A percentile compares a stretch with the other conserved stretches of the same genome.
These are phyloP conservation scores for Phoeniculus purpureus DNA, from an alignment of 2,797 vertebrate genomes.

Conservation along the genomic window DNA sequence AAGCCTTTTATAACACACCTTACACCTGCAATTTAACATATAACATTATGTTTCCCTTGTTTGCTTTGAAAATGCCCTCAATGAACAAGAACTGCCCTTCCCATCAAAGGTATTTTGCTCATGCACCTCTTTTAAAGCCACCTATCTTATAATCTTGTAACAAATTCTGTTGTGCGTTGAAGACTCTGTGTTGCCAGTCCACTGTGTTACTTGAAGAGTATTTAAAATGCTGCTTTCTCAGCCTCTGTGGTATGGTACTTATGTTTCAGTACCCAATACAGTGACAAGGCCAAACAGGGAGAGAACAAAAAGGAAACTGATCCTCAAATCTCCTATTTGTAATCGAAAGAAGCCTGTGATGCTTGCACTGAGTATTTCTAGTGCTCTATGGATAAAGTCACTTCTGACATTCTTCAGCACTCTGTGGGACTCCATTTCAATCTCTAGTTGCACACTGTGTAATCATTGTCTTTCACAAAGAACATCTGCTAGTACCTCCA, in stretches of 20 bases:
- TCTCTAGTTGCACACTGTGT: conserved; percentile 50
- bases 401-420: conserved; percentile 4
- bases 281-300: neutral
- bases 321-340: neutral
- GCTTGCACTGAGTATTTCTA: conserved; percentile 6
- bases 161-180: neutral
- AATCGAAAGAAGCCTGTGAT: neutral
- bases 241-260: neutral
- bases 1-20: neutral
- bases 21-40: neutral
- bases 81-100: neutral
- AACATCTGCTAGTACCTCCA: conserved; percentile 63
- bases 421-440: conserved; percentile 52
- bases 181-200: neutral
- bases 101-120: neutral
- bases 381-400: neutral
- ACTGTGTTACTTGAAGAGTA: neutral
- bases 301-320: neutral
- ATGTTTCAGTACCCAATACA: neutral
- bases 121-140: neutral
- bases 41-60: neutral
- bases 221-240: neutral
- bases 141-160: neutral
- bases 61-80: neutral
- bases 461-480: conserved; percentile 70